Base-by-base conservation (phyloP, 2,888 invertebrate genomes). In the Eudemis profundana region DNA sequence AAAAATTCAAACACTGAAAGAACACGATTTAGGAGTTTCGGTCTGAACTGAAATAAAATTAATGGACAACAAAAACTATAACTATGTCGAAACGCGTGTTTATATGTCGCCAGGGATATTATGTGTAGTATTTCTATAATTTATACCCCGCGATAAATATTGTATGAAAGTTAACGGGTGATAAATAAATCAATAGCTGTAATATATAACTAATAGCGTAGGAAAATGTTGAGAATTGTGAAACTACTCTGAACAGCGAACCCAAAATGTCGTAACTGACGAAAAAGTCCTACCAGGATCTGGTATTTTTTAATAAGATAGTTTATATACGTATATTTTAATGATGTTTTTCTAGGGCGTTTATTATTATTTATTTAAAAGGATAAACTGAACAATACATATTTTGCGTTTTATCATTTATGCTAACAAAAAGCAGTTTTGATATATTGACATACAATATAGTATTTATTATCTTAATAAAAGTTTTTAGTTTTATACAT, bases 71-170 rank as follows among this genome's bases (percentile, higher is more conserved):
- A 15, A 42, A 57, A 56, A 36, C 64, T 14, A 46, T 64, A 64
- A 64, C 36, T 64, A 64, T 51, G 42, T 64, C 64, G 59, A 17
- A 62, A 59, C 12, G 36, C 36, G 14, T 51, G 50, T 57, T 64
- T 33, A 44, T 64, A 59, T 64, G 64, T 64, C 64, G 8, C 64
- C 64, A n/a, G 5, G 19, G 12, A 10, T 19, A 46, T 42, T 44
- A 64, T 44, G n/a, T 17, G 17, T 15, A n/a, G 2, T 10, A 14
- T 2, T 44, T n/a, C 15, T n/a, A 44, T 56, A 44, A 56, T 29
- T 56, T 56, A 42, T 54, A 51, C 19, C 19, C 38, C 12, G 61
- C 42, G 5, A 33, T 49, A 60, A 46, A 50, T 50, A 40, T 50
- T 47, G 27, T n/a, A 40, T 40, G 60, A 19, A 40, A 50, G 38